Evolutionary conservation across 2,113 vertebrate species (phyloP).

Genomic region (Menidia beryllina): DNA sequence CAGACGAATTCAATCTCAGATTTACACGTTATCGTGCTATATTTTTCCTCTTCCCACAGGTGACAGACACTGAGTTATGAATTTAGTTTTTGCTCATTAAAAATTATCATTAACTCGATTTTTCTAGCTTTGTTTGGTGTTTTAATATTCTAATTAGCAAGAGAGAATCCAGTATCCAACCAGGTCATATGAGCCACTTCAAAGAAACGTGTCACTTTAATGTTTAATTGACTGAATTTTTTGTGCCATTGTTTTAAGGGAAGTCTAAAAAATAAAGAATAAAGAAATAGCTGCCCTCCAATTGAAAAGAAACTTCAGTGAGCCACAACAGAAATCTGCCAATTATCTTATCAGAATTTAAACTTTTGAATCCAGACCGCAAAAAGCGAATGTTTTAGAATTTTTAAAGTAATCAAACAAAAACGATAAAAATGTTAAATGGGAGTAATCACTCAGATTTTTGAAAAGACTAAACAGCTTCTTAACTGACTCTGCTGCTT

Average conservation of each 20-base stretch:
- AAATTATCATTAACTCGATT: not conserved
- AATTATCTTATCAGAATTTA: too few species aligned
- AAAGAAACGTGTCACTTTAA: not conserved
- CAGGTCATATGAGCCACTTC: not conserved
- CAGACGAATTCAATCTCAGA: slow-evolving; percentile 9
- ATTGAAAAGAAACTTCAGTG: too few species aligned
- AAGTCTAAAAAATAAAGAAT: not conserved
- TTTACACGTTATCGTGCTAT: not conserved
- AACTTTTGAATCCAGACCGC: too few species aligned
- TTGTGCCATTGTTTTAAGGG: not conserved
- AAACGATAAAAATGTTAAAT: too few species aligned
- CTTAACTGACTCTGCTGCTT: too few species aligned
- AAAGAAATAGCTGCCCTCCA: not conserved
- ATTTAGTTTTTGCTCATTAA: not conserved
- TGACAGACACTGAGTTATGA: not conserved
- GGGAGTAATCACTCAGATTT: too few species aligned
- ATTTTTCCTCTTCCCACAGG: not conserved
- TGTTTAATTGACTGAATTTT: not conserved
- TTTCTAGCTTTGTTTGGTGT: not conserved
- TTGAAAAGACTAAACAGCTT: too few species aligned
- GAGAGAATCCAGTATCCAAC: not conserved
- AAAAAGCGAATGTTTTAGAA: too few species aligned
- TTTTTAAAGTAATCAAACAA: too few species aligned
- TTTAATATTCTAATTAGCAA: not conserved
- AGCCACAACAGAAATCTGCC: too few species aligned